Evolutionary conservation across 2,797 vertebrate species (phyloP).

Genomic region (Chloroceryle inda): DNA sequence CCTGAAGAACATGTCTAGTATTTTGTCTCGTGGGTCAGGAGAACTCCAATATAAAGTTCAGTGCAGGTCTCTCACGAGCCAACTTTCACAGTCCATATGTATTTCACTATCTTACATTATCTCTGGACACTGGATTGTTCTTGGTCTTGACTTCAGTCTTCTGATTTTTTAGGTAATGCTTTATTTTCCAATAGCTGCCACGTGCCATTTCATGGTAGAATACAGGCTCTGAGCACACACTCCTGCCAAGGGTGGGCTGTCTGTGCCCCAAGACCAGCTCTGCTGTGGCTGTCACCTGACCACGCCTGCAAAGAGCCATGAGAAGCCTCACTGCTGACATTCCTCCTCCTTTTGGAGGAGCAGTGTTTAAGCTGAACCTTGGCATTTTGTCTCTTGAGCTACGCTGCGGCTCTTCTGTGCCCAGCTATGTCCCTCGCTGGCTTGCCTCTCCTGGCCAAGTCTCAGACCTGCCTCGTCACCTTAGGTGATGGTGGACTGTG

Average conservation of each 20-base stretch:
- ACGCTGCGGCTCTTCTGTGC: neutral
- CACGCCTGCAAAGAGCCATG: neutral
- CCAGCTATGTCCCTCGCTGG: neutral
- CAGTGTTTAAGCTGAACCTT: neutral
- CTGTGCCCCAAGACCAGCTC: fast-evolving
- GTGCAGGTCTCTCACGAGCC: neutral
- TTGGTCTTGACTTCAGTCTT: neutral
- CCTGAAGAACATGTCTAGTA: neutral
- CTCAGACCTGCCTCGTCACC: neutral
- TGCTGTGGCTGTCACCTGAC: neutral
- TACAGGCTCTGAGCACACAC: neutral
- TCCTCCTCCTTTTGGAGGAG: neutral
- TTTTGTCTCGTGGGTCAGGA: neutral
- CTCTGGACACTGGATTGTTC: neutral
- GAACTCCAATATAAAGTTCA: neutral
- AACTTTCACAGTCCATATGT: neutral
- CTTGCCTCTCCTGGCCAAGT: neutral
- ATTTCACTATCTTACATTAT: neutral
- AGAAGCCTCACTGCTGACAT: neutral
- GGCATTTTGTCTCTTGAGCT: neutral
- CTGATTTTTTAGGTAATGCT: neutral
- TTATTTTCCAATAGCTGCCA: too few species aligned
- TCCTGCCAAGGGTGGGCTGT: neutral
- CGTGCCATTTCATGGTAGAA: neutral
- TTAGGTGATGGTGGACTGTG: neutral